Conservation (phyloP, 2,888 invertebrate species). For the Thecophora atra region DNA sequence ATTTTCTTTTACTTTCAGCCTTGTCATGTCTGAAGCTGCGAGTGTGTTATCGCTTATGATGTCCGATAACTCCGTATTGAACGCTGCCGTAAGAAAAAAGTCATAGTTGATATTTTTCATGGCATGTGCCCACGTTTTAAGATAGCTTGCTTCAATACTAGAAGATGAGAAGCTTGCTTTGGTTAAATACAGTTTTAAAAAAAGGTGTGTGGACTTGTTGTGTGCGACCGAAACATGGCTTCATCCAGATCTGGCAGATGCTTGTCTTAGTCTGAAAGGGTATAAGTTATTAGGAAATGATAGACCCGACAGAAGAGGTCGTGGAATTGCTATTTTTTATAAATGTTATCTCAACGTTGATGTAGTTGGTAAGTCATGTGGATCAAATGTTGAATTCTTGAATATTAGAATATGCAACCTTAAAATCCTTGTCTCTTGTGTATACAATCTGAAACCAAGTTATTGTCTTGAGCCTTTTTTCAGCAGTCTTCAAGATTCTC, state of each 20-base stretch:
- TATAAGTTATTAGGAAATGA: background rate
- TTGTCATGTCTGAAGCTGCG: too few species aligned
- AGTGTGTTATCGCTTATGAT: too few species aligned
- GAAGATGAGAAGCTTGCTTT: background rate
- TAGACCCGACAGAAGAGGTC: background rate
- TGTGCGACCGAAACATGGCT: background rate
- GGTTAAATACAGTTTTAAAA: background rate
- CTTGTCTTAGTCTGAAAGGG: background rate
- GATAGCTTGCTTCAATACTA: background rate
- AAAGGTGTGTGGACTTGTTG: background rate
- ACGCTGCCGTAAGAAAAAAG: too few species aligned
- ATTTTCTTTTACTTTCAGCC: too few species aligned
- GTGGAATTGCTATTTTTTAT: background rate
- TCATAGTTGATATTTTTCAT: too few species aligned
- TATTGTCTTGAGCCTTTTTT: background rate
- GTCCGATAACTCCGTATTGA: too few species aligned
- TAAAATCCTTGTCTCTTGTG: background rate
- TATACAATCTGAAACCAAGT: background rate
- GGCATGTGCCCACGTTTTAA: too few species aligned
- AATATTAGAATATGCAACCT: too few species aligned
- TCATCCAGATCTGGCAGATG: background rate
- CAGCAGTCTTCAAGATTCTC: too few species aligned
- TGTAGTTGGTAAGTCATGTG: background rate
- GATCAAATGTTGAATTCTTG: background rate
- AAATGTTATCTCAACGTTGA: background rate